These are phyloP conservation scores for Tipula helvola DNA, from an alignment of 2,888 invertebrate species.

Conservation along the genomic window DNA sequence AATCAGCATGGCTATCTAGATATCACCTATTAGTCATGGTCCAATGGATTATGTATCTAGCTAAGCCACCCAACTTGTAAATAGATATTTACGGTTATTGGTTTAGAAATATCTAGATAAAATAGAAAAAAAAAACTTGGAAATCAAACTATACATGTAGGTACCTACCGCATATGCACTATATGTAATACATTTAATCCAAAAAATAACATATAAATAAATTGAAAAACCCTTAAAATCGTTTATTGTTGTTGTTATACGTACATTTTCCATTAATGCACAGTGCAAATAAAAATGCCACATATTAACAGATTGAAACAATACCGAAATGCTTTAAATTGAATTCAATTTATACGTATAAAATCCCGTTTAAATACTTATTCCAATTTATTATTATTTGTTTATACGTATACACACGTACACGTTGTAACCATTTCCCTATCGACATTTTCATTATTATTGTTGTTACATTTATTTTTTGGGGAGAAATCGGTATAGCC, in stretches of 20 bases:
- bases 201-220: background rate
- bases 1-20: background rate
- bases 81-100: too few relatives aligned
- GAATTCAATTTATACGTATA: background rate
- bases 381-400: background rate
- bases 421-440: background rate
- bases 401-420: background rate
- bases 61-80: too few relatives aligned
- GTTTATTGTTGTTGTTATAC: background rate
- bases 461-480: background rate
- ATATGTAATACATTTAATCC: background rate
- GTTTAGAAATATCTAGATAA: too few relatives aligned
- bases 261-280: background rate
- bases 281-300: background rate
- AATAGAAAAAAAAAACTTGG: too few relatives aligned
- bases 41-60: too few relatives aligned
- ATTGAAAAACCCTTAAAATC: background rate
- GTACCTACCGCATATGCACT: background rate
- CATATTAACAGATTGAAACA: background rate
- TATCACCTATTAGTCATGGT: too few relatives aligned
- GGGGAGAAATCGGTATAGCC: background rate
- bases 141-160: too few relatives aligned
- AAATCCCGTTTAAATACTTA: background rate
- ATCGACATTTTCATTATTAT: background rate
- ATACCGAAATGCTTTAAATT: background rate